A percentile compares a stretch with the other conserved stretches of the same genome.
Conservation (phyloP, 2,113 vertebrate genomes). For the Atlantisia rogersi region DNA sequence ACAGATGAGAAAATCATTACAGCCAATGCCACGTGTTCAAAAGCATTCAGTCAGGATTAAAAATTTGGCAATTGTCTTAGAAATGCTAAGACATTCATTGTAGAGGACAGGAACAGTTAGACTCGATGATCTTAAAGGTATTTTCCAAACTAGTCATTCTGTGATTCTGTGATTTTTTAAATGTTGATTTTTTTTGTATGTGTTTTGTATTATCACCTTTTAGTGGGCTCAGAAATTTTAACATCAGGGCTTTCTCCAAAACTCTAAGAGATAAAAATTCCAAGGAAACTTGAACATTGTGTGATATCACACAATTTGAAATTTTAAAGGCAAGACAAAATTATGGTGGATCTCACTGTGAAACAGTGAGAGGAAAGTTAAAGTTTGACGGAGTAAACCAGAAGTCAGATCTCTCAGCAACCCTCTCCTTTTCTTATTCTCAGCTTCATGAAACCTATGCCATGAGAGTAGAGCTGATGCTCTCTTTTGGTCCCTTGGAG, state of each 20-base stretch:
- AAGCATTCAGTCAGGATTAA: background rate
- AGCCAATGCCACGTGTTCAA: background rate
- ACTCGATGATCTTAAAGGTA: too few relatives aligned
- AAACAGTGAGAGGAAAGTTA: background rate
- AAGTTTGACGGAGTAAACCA: background rate
- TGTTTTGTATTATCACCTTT: background rate
- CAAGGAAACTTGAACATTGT: background rate
- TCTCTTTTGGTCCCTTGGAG: background rate
- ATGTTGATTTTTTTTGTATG: background rate
- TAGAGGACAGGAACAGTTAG: too few relatives aligned
- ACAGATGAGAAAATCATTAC: background rate
- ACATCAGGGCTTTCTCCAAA: background rate
- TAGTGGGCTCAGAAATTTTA: background rate
- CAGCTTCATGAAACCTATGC: background rate
- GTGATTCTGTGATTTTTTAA: background rate
- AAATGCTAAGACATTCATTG: background rate
- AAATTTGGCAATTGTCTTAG: background rate
- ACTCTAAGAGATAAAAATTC: background rate
- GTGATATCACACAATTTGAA: background rate
- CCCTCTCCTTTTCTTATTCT: background rate
- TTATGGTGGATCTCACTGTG: background rate
- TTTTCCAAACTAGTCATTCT: too few relatives aligned
- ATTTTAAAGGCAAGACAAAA: background rate
- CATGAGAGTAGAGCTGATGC: background rate
- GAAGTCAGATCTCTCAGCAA: background rate